Evolutionary conservation across 2,888 invertebrate species (phyloP).

Genomic region (Drosophila maculinotata): DNA sequence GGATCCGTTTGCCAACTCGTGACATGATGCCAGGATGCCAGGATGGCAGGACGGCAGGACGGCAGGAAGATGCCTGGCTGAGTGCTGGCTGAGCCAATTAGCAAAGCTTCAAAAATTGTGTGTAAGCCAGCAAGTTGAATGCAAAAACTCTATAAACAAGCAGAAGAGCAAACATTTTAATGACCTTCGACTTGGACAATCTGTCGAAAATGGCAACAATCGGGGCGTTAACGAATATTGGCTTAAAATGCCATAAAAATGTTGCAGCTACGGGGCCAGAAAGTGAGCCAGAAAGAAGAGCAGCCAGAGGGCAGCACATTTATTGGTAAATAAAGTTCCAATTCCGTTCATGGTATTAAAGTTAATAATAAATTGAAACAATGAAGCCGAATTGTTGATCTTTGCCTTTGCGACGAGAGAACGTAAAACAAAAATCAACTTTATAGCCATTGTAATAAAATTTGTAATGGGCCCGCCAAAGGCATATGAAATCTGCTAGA

Average conservation of each 20-base stretch:
- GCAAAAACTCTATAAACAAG: conserved; percentile 26
- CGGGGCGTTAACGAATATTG: conserved; percentile 76
- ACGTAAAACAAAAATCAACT: conserved; percentile 55
- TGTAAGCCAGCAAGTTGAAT: conserved; percentile 46
- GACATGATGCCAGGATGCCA: conserved; percentile 4
- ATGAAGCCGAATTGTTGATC: conserved; percentile 72
- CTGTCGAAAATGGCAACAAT: conserved; percentile 52
- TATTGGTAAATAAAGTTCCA: conserved; percentile 78
- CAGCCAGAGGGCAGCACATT: conserved; percentile 41
- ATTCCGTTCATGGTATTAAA: conserved; percentile 60
- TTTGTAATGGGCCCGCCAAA: conserved; percentile 52
- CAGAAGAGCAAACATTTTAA: conserved; percentile 54
- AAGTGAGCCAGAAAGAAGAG: not conserved
- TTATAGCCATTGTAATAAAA: conserved; percentile 71
- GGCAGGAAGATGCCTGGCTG: not conserved
- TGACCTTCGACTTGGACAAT: conserved; percentile 68
- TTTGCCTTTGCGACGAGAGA: conserved; percentile 22
- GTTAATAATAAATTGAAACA: conserved; percentile 80
- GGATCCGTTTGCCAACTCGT: conserved; percentile 1
- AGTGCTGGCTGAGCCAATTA: conserved; percentile 56
- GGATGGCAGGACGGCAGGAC: not conserved
- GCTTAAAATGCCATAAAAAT: conserved; percentile 77
- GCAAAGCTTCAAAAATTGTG: conserved; percentile 43
- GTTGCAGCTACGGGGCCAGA: conserved; percentile 10
- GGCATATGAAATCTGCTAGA: conserved; percentile 60